A percentile compares a stretch with the other conserved stretches of the same genome.
Evolutionary conservation across 1,140 invertebrate genomes (phyloP).

Genomic region (Apis dorsata): DNA sequence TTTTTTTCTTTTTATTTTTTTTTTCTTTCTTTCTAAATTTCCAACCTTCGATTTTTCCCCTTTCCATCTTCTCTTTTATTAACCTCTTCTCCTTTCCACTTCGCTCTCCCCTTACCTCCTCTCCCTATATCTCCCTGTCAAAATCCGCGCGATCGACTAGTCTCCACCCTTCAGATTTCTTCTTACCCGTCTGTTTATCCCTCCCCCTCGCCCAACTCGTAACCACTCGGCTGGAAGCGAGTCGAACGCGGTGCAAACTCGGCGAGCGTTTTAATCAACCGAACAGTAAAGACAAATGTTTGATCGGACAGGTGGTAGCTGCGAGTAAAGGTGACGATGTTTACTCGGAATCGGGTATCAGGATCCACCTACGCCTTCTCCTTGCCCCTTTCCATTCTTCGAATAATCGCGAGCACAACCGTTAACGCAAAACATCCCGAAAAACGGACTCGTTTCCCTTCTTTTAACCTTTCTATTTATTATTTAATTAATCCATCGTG

Average conservation of each 20-base stretch:
- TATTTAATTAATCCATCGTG: too few relatives aligned
- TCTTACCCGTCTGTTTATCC: constrained; percentile 11
- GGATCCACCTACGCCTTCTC: constrained; percentile 27
- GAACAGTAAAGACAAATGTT: constrained; percentile 75
- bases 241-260: constrained; percentile 63
- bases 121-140: neutral
- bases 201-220: neutral
- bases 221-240: neutral
- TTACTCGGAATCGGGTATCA: constrained; percentile 70
- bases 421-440: constrained; percentile 47
- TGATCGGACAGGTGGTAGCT: constrained; percentile 66
- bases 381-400: constrained; percentile 29
- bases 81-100: neutral
- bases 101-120: neutral
- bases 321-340: constrained; percentile 55
- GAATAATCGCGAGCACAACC: constrained; percentile 36
- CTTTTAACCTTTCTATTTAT: neutral
- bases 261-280: constrained; percentile 70
- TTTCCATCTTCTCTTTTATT: too few relatives aligned
- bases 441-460: constrained; percentile 16
- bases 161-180: neutral
- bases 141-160: constrained; percentile 8
- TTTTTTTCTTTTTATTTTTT: neutral
- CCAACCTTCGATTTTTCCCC: neutral
- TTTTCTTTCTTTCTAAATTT: neutral